These are phyloP conservation scores for Aleiodes leptofemur DNA, from an alignment of 2,888 invertebrate species.

Conservation along the genomic window DNA sequence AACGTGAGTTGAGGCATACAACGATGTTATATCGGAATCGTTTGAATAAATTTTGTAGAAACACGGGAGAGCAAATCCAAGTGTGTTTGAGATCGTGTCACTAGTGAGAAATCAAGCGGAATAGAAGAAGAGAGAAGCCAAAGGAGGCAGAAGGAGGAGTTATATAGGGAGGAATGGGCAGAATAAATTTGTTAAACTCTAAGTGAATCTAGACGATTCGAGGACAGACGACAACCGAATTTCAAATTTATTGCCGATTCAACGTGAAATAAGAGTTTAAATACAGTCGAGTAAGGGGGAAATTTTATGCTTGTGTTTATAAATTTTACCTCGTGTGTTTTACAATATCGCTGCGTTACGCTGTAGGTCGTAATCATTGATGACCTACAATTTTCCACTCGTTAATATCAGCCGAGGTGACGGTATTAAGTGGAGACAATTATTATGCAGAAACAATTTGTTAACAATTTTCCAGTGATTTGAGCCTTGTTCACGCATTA, in stretches of 20 bases:
- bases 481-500: too few relatives aligned
- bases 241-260: slow-evolving; percentile 32
- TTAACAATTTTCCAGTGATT: too few relatives aligned
- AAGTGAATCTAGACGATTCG: slow-evolving; percentile 26
- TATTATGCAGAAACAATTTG: too few relatives aligned
- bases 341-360: slow-evolving; percentile 22
- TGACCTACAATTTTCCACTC: slow-evolving; percentile 28
- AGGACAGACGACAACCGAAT: slow-evolving; percentile 26
- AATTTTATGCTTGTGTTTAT: neutral
- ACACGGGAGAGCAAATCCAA: slow-evolving; percentile 8
- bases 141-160: neutral
- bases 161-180: neutral
- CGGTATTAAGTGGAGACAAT: too few relatives aligned
- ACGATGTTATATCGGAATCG: slow-evolving; percentile 3
- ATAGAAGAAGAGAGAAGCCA: slow-evolving; percentile 2
- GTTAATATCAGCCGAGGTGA: slow-evolving; percentile 32
- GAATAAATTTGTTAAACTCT: slow-evolving; percentile 41
- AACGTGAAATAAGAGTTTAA: neutral
- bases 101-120: neutral
- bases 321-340: neutral
- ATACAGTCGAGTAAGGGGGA: neutral
- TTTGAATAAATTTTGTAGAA: slow-evolving; percentile 11
- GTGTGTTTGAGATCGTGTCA: slow-evolving; percentile 17
- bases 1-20: neutral
- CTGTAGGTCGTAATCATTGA: slow-evolving; percentile 31